Conservation (phyloP, 2,888 invertebrate species). For the Euzetes globulus region DNA sequence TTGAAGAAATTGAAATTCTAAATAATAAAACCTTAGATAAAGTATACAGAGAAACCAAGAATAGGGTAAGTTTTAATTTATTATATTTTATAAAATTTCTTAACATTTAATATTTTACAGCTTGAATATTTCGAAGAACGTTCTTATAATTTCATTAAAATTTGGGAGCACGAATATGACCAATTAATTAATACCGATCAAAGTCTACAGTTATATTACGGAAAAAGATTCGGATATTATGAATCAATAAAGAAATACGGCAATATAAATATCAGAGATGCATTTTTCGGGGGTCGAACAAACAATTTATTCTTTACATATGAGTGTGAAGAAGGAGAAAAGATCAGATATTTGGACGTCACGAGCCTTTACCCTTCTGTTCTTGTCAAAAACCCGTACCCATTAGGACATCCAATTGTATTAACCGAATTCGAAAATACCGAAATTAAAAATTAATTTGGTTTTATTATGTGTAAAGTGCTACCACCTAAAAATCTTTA, state of each 20-base stretch:
- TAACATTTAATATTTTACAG: not conserved
- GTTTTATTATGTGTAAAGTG: constrained; percentile 43
- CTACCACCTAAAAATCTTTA: constrained; percentile 43
- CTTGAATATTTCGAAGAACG: not conserved
- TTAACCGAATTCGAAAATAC: constrained; percentile 32
- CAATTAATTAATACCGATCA: not conserved
- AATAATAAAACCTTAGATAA: not conserved
- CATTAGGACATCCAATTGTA: constrained; percentile 43
- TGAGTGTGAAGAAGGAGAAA: constrained; percentile 33
- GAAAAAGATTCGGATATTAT: not conserved
- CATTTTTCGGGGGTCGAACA: constrained; percentile 44
- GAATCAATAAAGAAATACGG: not conserved
- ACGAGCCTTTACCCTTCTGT: constrained; percentile 43
- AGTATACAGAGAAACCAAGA: too few relatives aligned
- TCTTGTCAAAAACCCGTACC: constrained; percentile 35
- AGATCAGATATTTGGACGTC: constrained; percentile 42
- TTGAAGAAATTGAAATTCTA: too few relatives aligned
- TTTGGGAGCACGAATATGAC: constrained; percentile 12
- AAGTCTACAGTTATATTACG: too few relatives aligned
- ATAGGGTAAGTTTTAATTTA: not conserved
- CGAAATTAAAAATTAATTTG: constrained; percentile 41
- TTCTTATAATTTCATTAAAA: not conserved
- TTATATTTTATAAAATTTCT: not conserved
- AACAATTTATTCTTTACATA: constrained; percentile 42
- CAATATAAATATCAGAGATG: constrained; percentile 37